Percentiles rank a stretch among this genome's conserved stretches.
These are phyloP conservation scores for Spilosoma lubricipeda DNA, from an alignment of 2,888 invertebrate species.

Conservation along the genomic window DNA sequence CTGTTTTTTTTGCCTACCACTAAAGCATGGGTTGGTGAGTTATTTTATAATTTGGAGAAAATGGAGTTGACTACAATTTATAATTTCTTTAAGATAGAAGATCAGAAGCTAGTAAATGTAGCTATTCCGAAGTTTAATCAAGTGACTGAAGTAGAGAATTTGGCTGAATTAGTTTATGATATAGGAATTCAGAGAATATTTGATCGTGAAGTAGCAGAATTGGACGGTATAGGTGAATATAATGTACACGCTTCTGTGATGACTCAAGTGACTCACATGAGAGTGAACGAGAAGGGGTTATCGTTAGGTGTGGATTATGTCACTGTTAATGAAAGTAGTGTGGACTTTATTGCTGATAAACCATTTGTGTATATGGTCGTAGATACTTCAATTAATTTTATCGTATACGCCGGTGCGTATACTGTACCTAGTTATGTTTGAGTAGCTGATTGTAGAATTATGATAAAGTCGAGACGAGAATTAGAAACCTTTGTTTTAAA, in stretches of 20 bases:
- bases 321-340: conserved; percentile 26
- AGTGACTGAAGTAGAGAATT: conserved; percentile 60
- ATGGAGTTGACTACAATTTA: conserved; percentile 65
- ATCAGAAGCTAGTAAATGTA: conserved; percentile 58
- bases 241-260: conserved; percentile 65
- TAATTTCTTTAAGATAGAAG: conserved; percentile 54
- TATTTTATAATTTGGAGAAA: conserved; percentile 62
- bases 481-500: background rate
- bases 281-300: conserved; percentile 67
- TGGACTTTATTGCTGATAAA: conserved; percentile 61
- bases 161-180: conserved; percentile 69
- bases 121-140: conserved; percentile 70
- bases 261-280: conserved; percentile 65
- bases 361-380: conserved; percentile 71
- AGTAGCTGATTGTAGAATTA: background rate
- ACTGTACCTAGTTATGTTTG: conserved; percentile 52
- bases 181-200: conserved; percentile 75
- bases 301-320: conserved; percentile 48
- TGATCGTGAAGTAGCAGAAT: conserved; percentile 61
- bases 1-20: conserved; percentile 64
- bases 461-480: background rate
- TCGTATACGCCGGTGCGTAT: conserved; percentile 72
- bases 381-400: conserved; percentile 66
- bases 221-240: conserved; percentile 65
- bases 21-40: conserved; percentile 53